Conservation (phyloP, 2,797 vertebrate genomes). For the Epinephelus coioides region DNA sequence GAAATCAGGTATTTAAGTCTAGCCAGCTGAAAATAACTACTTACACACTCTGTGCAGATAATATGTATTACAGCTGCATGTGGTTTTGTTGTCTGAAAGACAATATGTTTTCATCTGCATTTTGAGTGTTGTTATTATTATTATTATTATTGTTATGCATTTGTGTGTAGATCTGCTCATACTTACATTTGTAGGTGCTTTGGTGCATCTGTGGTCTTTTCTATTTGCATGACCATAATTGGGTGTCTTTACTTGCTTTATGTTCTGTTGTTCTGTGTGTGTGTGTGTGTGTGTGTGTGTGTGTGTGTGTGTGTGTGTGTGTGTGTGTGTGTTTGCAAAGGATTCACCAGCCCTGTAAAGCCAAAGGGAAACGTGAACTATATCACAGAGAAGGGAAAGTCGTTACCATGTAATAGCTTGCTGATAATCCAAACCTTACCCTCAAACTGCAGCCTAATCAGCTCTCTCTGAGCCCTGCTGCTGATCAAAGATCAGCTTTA, state of each 20-base stretch:
- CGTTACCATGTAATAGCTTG: constrained; percentile 26
- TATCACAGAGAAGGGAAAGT: constrained; percentile 8
- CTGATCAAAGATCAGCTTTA: constrained; percentile 45
- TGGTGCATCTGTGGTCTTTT: not conserved
- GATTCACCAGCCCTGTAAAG: constrained; percentile 10
- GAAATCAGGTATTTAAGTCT: constrained; percentile 20
- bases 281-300: too few relatives aligned
- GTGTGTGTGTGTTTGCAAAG: too few relatives aligned
- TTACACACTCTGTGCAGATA: constrained; percentile 17
- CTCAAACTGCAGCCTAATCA: too few relatives aligned
- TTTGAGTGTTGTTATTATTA: not conserved
- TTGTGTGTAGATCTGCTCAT: not conserved
- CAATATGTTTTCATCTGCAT: constrained; percentile 3
- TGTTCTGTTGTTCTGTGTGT: not conserved
- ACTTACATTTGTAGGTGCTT: not conserved
- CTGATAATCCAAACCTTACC: constrained; percentile 39
- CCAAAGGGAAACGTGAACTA: not conserved
- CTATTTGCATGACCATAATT: not conserved
- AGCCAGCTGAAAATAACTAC: constrained; percentile 39
- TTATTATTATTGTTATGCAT: not conserved
- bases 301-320: too few relatives aligned
- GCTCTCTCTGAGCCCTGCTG: constrained; percentile 1
- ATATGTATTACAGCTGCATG: constrained; percentile 29
- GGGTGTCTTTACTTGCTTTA: not conserved
- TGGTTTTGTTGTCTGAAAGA: constrained; percentile 30